phyloP scores from a whole-genome alignment of 2,888 invertebrate genomes.

The Pseudanteris insignis region DNA sequence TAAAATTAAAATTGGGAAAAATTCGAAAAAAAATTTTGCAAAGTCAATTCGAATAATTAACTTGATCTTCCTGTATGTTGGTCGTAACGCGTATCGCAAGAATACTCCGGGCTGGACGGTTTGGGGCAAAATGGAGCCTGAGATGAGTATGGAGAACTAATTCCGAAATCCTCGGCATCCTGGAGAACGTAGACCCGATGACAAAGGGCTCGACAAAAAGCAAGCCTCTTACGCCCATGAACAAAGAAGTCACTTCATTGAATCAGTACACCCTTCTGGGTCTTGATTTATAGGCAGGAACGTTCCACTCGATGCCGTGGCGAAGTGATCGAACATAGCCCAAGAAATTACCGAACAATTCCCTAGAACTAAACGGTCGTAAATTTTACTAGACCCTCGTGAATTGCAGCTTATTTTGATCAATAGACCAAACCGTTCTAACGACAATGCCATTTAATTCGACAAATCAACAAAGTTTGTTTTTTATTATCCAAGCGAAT shows the following conservation, averaged over 20 bases:
- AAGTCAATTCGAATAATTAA: too few species aligned
- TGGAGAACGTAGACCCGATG: slow-evolving; percentile 25
- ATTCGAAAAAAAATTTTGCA: too few species aligned
- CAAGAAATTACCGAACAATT: slow-evolving; percentile 53
- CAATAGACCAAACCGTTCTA: background rate
- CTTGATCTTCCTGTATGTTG: too few species aligned
- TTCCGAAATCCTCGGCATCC: slow-evolving; percentile 24
- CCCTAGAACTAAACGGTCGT: slow-evolving; percentile 26
- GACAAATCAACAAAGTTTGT: too few species aligned
- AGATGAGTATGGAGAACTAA: slow-evolving; percentile 24
- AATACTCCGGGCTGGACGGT: too few species aligned
- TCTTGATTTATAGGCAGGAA: slow-evolving; percentile 56
- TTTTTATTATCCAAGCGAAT: too few species aligned
- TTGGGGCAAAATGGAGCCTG: slow-evolving; percentile 4
- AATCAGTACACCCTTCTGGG: slow-evolving; percentile 53
- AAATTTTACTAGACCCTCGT: slow-evolving; percentile 11
- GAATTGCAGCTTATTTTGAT: slow-evolving; percentile 15
- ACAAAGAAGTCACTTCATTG: slow-evolving; percentile 53
- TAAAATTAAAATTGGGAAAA: too few species aligned
- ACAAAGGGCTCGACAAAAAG: slow-evolving; percentile 44
- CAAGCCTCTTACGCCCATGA: slow-evolving; percentile 39
- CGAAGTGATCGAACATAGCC: slow-evolving; percentile 47
- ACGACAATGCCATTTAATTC: too few species aligned
- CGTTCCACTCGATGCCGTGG: slow-evolving; percentile 43
- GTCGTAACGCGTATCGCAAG: too few species aligned